Base-by-base conservation (phyloP, 2,113 vertebrate species). In the Embiotoca jacksoni region DNA sequence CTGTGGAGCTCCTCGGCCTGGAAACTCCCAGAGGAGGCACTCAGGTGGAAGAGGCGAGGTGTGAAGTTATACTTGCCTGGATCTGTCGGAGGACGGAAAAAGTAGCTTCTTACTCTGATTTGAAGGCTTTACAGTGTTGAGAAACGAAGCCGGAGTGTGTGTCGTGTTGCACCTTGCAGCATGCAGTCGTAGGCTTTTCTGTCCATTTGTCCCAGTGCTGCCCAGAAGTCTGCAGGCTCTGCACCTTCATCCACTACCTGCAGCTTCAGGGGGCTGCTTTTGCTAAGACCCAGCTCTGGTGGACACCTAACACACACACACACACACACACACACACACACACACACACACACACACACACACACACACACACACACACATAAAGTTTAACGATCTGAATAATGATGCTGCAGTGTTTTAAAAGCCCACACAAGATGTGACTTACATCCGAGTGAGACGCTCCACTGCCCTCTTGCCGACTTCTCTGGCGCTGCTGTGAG, bases 101-200 rank as follows among this genome's bases (percentile, higher is more conserved):
- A 64, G 10, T 10, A 30, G 8, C 3, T 32, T 54, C 7, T 50
- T 32, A 49, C 2, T 44, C 2, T 31, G 0, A 36, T 15, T 31
- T 55, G 0, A 54, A 33, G 0, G 0, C 44, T 60, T 23, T 36
- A 46, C 23, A 72, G 4, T 1, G 6, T 2, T 4, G 36, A 52
- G 30, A n/a, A 10, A 47, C 7, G 44, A 2, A 61, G 60, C 1
- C 5, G 56, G 35, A 49, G 1, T 3, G 7, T 60, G 33, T 7
- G 16, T n/a, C 1, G 6, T 6, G 36, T 33, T 16, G 64, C 80
- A 96, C 95, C 94, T 93, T 95, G 94, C 54, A 96, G 80, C 95
- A 96, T 95, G 87, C 94, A 94, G 83, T 96, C 95, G 13, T 96
- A 96, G 44, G 93, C 90, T 84, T 95, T 95, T 75, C 94, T 93